Base-by-base conservation (phyloP, 1,140 invertebrate species). In the Pseudoatta argentina region DNA sequence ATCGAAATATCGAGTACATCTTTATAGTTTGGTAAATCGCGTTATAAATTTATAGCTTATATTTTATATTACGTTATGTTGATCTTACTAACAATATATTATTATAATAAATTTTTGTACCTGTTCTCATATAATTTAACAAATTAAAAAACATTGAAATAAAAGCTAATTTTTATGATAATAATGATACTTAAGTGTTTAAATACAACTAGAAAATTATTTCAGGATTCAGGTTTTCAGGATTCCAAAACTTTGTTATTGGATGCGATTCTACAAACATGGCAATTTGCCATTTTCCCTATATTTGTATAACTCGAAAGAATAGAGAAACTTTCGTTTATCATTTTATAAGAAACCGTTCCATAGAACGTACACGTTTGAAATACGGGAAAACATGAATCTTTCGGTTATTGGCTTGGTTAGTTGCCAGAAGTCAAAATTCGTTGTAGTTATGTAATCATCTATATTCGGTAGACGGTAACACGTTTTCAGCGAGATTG, bases 331-430 rank as follows among this genome's bases (percentile, higher is more conserved):
- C 69, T 18, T 61, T 75, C 55, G 69, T 75, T 83, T 83, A 75
- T 83, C 79, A 83, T 73, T 73, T 83, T 34, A 55, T 61, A 75
- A 83, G 57, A 61, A 83, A 83, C 79, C 39, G 21, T 55, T 61
- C 2, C 24, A 48, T 61, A 24, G 69, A 51, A 83, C n/a, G 14
- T 59, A 82, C 39, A 63, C 69, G 44, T 53, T 73, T 83, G 69
- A 83, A 75, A 83, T 75, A 75, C 14, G 69, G 57, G 69, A 1
- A 61, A 75, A n/a, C 39, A 75, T 83, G 69, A 75, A 83, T 83
- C 79, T 63, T 83, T 83, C 27, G 69, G 57, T 83, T 83, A 83
- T 83, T 83, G 79, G 69, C 55, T 83, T 83, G 79, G 69, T 75
- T 61, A 63, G 69, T 73, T 83, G 79, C 79, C 79, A 83, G 44